Evolutionary conservation across 35 echinoderm and acorn worm genomes (phyloP), one percentile per base, ranked within the genome.

Genomic region (Heliocidaris erythrogramma): DNA sequence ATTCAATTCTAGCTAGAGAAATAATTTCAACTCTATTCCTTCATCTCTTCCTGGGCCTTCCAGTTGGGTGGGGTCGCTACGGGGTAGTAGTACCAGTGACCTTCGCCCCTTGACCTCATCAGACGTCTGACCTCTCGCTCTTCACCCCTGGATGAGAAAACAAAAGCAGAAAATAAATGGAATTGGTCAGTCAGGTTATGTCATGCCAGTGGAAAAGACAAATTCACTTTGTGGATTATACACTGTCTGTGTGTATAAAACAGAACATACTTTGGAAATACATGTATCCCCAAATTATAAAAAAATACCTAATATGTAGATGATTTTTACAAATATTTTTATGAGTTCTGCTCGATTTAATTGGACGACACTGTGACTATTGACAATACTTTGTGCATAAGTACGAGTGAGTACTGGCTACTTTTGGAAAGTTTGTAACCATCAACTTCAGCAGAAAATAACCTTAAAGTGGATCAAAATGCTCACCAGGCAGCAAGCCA

Each of bases 51-150:
- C n/a, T 92, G 30, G n/a, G 86, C 18, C 48, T 96, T 85, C 85
- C 90, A 85, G 32, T 95, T 92, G n/a, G 94, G 88, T 27, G 96
- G 96, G n/a, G 94, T 92, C n/a, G 69, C 49, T 35, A 96, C 90
- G 42, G 94, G 88, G 60, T 94, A 95, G 93, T 97, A 97, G 69
- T 95, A 97, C 95, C 95, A 97, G 84, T 94, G 96, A 32, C 95
- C 95, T 93, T 97, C 97, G 9, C 97, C 97, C 65, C 97, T 92
- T 69, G 96, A 3, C 88, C 94, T 95, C 95, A 97, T 97, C 48
- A 95, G 48, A 49, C 92, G 90, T 31, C 86, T 93, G 27, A 97
- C 95, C 71, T 94, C 94, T 85, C 93, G 85, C 90, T 97, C 97
- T 85, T 88, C 94, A 85, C 87, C 87, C 92, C 97, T 97, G 93